A percentile compares a stretch with the other conserved stretches of the same genome.
Evolutionary conservation across 1,140 invertebrate genomes (phyloP).

Genomic region (Achroia grisella): DNA sequence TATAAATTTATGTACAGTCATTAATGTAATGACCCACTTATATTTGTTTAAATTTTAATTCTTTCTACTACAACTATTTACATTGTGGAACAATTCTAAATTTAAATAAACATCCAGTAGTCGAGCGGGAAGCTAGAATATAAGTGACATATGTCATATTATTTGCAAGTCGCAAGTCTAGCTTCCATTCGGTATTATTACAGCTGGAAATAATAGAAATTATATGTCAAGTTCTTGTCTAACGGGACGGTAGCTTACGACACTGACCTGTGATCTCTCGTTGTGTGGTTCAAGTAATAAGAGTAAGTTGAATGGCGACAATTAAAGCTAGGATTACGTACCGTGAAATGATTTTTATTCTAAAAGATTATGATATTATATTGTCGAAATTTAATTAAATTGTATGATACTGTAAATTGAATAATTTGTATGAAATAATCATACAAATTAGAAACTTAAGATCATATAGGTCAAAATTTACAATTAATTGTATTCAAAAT

Average conservation of each 20-base stretch:
- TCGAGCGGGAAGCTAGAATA: background rate
- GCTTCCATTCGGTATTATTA: background rate
- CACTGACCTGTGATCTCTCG: conserved; percentile 6
- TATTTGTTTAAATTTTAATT: background rate
- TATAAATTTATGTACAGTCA: too few species aligned
- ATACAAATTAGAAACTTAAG: too few species aligned
- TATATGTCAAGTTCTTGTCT: conserved; percentile 6
- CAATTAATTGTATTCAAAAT: too few species aligned
- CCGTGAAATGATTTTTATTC: too few species aligned
- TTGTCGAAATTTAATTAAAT: too few species aligned
- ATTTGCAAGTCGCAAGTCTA: background rate
- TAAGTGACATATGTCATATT: background rate
- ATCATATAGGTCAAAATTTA: too few species aligned
- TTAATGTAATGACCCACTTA: background rate
- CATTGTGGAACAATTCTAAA: background rate
- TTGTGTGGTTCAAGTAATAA: conserved; percentile 1
- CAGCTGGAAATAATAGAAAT: conserved; percentile 4
- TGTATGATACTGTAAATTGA: too few species aligned
- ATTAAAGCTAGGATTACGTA: too few species aligned
- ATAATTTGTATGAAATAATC: too few species aligned
- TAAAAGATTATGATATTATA: too few species aligned
- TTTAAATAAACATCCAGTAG: background rate
- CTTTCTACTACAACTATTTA: background rate
- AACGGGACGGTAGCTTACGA: background rate
- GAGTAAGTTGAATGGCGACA: too few species aligned